Evolutionary conservation across 2,888 invertebrate species (phyloP), one percentile per base, ranked within the genome.

Genomic region (Nipponacmea schrenckii): DNA sequence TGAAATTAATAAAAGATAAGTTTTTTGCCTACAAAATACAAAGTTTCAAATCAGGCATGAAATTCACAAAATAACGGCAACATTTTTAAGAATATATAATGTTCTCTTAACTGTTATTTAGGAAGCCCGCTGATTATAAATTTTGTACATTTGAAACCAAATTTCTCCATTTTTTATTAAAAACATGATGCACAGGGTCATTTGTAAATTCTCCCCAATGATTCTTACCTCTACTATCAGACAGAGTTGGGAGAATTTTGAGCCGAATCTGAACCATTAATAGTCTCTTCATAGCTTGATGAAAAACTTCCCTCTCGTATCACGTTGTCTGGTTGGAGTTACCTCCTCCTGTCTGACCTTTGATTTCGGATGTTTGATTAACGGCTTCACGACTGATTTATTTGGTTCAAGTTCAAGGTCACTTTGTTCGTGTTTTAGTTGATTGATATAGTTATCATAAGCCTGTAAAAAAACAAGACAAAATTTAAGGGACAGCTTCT

Each of bases 361-460:
- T 2, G 45, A 56, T 5, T 46, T 39, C 62, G 90, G 90, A 74
- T 90, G 88, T 77, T 90, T 90, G 70, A 90, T 90, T 83, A 89
- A 88, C 8, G 90, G 90, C 68, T 86, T 86, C 0, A 89, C 88
- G 20, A 83, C 79, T 24, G 83, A 71, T 45, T 80, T 78, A 7
- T 71, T 75, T 0, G 79, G 76, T 63, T 83, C 83, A 39, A 81
- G 77, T 72, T 89, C 87, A 73, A 86, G 81, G 68, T 89, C 89
- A 46, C 87, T 85, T 72, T 89, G 86, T 62, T 90, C 89, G 8
- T 74, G 70, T 71, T 84, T 84, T 12, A 87, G 79, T 76, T 88
- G 85, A 7, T 77, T 74, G 50, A 89, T 89, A 80, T 85, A 86
- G 70, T 83, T 84, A 74, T 89, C 88, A 70, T 88, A 88, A n/a